A percentile compares a stretch with the other conserved stretches of the same genome.
phyloP scores from a whole-genome alignment of 1,140 invertebrate species.

The Solenopsis invicta region DNA sequence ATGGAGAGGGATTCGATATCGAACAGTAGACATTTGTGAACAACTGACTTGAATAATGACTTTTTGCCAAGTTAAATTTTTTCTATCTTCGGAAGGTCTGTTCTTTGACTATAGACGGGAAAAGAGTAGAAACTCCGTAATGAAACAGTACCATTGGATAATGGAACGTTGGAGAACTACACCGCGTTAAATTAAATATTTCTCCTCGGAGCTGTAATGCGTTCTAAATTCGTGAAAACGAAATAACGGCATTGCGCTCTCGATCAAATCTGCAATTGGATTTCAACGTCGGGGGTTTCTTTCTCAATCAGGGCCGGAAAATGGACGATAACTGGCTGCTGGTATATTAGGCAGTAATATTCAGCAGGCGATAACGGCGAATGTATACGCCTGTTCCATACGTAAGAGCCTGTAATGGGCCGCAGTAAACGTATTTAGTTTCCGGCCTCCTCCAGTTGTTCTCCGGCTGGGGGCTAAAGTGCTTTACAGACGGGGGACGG shows the following conservation, averaged over 20 bases:
- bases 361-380: neutral
- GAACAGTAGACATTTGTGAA: neutral
- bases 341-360: slow-evolving; percentile 44
- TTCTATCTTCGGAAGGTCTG: neutral
- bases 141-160: neutral
- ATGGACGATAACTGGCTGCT: neutral
- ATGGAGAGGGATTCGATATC: neutral
- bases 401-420: slow-evolving; percentile 16
- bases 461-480: slow-evolving; percentile 46
- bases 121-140: neutral
- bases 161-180: neutral
- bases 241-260: neutral
- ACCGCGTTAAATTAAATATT: slow-evolving; percentile 17
- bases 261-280: slow-evolving; percentile 11
- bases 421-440: slow-evolving; percentile 67
- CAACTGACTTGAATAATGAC: neutral
- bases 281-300: neutral
- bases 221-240: slow-evolving; percentile 5
- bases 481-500: slow-evolving; percentile 43
- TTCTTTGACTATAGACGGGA: neutral
- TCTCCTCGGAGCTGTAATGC: neutral
- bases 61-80: neutral
- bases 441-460: slow-evolving; percentile 60
- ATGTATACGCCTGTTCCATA: neutral
- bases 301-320: neutral